Evolutionary conservation across 1,140 invertebrate genomes (phyloP), one percentile per base, ranked within the genome.

Genomic region (Zophobas morio): DNA sequence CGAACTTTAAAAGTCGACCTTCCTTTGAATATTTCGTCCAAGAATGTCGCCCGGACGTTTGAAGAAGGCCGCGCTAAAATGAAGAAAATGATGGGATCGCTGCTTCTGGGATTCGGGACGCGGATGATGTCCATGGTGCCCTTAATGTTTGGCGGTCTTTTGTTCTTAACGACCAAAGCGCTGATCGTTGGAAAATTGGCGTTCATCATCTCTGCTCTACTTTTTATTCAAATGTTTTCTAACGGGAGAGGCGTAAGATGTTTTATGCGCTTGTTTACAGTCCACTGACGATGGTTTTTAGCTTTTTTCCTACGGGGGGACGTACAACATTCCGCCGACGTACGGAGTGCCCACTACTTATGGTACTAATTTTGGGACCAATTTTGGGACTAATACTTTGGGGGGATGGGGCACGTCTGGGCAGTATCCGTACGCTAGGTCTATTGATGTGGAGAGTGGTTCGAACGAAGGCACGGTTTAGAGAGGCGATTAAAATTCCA

Each of bases 141-240:
- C 1, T 84, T 95, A 3, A 84, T 93, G 5, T 87, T 94, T 74
- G 92, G 92, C 3, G 90, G 90, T 76, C 85, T 95, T 0, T 91
- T 90, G n/a, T 86, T 95, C 3, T 81, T 95, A 76, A 91, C 92
- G n/a, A 86, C 90, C 42, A 95, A 95, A 85, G 93, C 94, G 20
- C 86, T 94, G 20, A 87, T 94, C 51, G 88, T 94, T 2, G 91
- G 93, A 47, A 95, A 94, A 84, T 85, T 95, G 47, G 94, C 94
- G 1, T 90, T 95, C 73, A 83, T 94, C 47, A 85, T 93, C 33
- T 93, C 92, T 34, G 89, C 90, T 0, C 85, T 93, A 6, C 80
- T 94, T 8, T 90, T 90, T 0, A 88, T 93, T 80, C 93, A 94
- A 78, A 93, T 91, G 81, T 87, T 94, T 54, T 86, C 93, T 76